phyloP scores from a whole-genome alignment of 1,140 invertebrate genomes.

The Drosophila littoralis region DNA sequence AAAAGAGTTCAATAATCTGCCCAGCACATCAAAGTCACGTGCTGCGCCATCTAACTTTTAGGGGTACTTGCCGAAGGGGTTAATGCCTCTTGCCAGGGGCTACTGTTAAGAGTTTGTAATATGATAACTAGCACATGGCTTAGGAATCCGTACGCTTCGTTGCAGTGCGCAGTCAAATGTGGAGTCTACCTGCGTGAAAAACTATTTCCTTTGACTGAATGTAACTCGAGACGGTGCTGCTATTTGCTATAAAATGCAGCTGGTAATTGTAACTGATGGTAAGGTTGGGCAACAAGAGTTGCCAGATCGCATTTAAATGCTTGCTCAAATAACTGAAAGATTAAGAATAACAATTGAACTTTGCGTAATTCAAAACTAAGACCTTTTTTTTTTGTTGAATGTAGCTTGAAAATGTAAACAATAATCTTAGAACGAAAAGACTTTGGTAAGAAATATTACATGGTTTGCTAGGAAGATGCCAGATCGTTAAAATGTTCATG shows the following conservation, averaged over 20 bases:
- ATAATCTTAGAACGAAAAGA: too few relatives aligned
- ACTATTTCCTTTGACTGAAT: slow-evolving; percentile 4
- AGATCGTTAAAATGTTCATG: neutral
- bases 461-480: neutral
- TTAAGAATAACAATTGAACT: neutral
- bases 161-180: slow-evolving; percentile 24
- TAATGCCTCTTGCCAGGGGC: slow-evolving; percentile 25
- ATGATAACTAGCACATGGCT: slow-evolving; percentile 45
- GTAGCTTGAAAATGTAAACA: neutral
- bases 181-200: slow-evolving; percentile 28
- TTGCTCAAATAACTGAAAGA: neutral
- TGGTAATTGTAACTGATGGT: slow-evolving; percentile 13
- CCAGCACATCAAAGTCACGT: slow-evolving; percentile 43
- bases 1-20: slow-evolving; percentile 43
- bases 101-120: slow-evolving; percentile 38
- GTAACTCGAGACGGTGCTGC: slow-evolving; percentile 16
- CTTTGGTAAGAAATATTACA: too few relatives aligned
- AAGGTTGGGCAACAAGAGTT: slow-evolving; percentile 9
- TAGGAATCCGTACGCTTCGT: slow-evolving; percentile 20
- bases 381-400: too few relatives aligned
- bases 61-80: slow-evolving; percentile 13
- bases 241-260: slow-evolving; percentile 5
- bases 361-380: neutral
- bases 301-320: slow-evolving; percentile 5
- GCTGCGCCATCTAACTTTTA: slow-evolving; percentile 19